A percentile compares a stretch with the other conserved stretches of the same genome.
Conservation (phyloP, 2,797 vertebrate species). For the Tokudaia tokunoshimensis region DNA sequence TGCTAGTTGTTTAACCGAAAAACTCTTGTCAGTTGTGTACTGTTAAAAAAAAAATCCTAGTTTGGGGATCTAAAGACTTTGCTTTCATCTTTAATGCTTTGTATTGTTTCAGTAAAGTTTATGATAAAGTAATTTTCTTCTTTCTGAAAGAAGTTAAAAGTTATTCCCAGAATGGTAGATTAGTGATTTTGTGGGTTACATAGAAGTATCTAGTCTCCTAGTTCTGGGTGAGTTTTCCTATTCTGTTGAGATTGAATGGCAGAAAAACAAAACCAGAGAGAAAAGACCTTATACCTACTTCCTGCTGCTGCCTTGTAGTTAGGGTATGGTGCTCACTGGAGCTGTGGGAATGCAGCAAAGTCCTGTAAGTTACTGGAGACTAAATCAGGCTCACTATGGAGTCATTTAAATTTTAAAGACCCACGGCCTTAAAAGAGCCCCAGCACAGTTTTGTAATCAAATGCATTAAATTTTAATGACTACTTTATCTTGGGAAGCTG, state of each 20-base stretch:
- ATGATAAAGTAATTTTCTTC: slow-evolving; percentile 33
- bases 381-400: slow-evolving; percentile 44
- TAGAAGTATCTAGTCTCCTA: neutral
- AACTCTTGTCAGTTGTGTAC: slow-evolving; percentile 17
- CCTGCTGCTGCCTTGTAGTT: neutral
- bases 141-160: slow-evolving; percentile 52
- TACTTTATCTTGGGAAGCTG: slow-evolving; percentile 53
- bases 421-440: slow-evolving; percentile 42
- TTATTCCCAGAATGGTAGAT: slow-evolving; percentile 32
- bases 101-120: slow-evolving; percentile 30
- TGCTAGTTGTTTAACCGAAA: slow-evolving; percentile 23
- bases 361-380: slow-evolving; percentile 39
- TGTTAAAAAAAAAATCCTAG: neutral
- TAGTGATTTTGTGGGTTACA: slow-evolving; percentile 32
- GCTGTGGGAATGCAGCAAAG: slow-evolving; percentile 44
- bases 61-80: neutral
- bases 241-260: neutral
- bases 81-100: slow-evolving; percentile 36
- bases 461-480: slow-evolving; percentile 73
- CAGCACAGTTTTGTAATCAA: slow-evolving; percentile 68
- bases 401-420: slow-evolving; percentile 74
- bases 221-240: slow-evolving; percentile 15
- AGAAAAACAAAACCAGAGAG: neutral
- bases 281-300: neutral
- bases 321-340: neutral